Evolutionary conservation across 2,797 vertebrate genomes (phyloP).

Genomic region (Thripadectes ignobilis): DNA sequence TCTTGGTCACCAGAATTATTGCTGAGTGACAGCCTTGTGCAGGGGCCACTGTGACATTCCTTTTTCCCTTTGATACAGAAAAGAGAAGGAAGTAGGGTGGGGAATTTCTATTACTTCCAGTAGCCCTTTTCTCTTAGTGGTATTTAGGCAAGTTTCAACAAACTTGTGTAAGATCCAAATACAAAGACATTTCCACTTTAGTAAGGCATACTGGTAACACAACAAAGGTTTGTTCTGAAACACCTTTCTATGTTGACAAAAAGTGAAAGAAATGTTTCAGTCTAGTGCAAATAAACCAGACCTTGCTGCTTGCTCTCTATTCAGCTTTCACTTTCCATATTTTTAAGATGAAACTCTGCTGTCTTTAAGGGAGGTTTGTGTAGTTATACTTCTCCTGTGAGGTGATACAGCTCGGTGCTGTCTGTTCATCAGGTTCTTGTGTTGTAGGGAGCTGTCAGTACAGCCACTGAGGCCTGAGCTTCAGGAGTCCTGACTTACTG

Average conservation of each 20-base stretch:
- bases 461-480: neutral
- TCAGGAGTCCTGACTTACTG: neutral
- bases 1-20: neutral
- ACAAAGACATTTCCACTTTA: neutral
- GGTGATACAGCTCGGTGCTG: neutral
- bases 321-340: neutral
- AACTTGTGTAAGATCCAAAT: neutral
- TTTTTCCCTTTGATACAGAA: neutral
- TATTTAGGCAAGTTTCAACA: neutral
- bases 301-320: neutral
- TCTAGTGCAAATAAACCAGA: neutral
- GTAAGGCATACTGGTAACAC: neutral
- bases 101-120: neutral
- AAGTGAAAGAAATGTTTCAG: neutral
- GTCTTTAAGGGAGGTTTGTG: neutral
- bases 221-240: neutral
- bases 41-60: neutral
- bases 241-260: neutral
- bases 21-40: neutral
- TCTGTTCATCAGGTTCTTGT: neutral
- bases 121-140: neutral
- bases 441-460: neutral
- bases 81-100: neutral
- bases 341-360: neutral
- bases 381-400: neutral